A percentile compares a stretch with the other conserved stretches of the same genome.
Evolutionary conservation across 2,888 invertebrate species (phyloP).

Genomic region (Drosophila emarginata): DNA sequence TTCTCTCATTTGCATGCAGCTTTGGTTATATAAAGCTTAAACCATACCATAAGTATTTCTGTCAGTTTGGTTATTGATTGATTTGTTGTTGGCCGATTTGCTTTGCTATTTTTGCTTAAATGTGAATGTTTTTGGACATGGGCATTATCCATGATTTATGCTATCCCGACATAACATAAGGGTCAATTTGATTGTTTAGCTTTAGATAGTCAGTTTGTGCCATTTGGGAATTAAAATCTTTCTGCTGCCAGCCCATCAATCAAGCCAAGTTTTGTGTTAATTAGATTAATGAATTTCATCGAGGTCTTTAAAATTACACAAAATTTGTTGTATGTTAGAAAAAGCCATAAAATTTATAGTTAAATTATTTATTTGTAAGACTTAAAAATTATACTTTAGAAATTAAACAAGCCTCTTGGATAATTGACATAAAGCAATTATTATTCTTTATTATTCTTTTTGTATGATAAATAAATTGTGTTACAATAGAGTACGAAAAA

Average conservation of each 20-base stretch:
- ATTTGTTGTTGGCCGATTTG: slow-evolving; percentile 42
- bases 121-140: not conserved
- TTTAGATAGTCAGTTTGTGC: not conserved
- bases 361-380: no score
- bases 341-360: not conserved
- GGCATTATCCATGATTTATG: slow-evolving; percentile 43
- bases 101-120: not conserved
- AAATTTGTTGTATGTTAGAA: not conserved
- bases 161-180: slow-evolving; percentile 32
- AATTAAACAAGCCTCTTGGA: no score
- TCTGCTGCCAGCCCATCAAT: not conserved
- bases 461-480: no score
- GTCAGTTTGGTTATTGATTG: slow-evolving; percentile 43
- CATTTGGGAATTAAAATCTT: not conserved
- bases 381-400: no score
- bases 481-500: no score
- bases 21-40: not conserved
- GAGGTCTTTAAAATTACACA: not conserved
- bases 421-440: no score
- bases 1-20: not conserved
- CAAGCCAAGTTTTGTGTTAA: not conserved
- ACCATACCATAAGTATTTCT: slow-evolving; percentile 9
- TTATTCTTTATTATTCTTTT: no score
- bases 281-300: not conserved
- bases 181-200: slow-evolving; percentile 1